phyloP scores from a whole-genome alignment of 2,888 invertebrate genomes.

The Athalia cordata region DNA sequence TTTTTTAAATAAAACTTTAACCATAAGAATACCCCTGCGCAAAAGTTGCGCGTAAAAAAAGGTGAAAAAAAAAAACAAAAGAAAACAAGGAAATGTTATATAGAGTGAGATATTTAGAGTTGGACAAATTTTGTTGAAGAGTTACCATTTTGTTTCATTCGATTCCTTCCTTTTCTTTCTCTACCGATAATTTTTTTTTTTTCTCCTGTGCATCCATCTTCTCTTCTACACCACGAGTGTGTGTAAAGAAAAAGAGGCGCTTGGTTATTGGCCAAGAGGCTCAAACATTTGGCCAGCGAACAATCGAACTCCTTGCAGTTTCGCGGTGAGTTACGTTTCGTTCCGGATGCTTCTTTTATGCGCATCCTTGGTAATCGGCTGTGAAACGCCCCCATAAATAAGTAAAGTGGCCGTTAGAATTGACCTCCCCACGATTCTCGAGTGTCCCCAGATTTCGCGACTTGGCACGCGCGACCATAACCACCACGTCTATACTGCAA shows the following conservation, averaged over 20 bases:
- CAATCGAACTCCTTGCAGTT: slow-evolving; percentile 43
- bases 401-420: slow-evolving; percentile 44
- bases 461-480: slow-evolving; percentile 36
- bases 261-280: slow-evolving; percentile 45
- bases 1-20: slow-evolving; percentile 24
- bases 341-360: slow-evolving; percentile 40
- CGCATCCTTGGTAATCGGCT: slow-evolving; percentile 44
- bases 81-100: too few species aligned
- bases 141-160: too few species aligned
- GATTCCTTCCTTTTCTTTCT: background rate
- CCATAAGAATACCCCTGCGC: background rate
- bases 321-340: slow-evolving; percentile 39
- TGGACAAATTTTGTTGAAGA: slow-evolving; percentile 4
- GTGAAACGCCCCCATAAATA: slow-evolving; percentile 44
- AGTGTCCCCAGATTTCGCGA: slow-evolving; percentile 42
- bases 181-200: background rate
- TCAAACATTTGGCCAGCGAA: slow-evolving; percentile 39
- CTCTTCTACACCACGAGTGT: background rate
- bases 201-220: background rate
- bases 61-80: too few species aligned
- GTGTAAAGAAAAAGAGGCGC: slow-evolving; percentile 3
- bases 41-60: background rate
- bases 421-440: slow-evolving; percentile 37
- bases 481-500: slow-evolving; percentile 6
- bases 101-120: too few species aligned